Evolutionary conservation across 2,888 invertebrate genomes (phyloP), one percentile per base, ranked within the genome.

Genomic region (Venustoraphidia nigricollis): DNA sequence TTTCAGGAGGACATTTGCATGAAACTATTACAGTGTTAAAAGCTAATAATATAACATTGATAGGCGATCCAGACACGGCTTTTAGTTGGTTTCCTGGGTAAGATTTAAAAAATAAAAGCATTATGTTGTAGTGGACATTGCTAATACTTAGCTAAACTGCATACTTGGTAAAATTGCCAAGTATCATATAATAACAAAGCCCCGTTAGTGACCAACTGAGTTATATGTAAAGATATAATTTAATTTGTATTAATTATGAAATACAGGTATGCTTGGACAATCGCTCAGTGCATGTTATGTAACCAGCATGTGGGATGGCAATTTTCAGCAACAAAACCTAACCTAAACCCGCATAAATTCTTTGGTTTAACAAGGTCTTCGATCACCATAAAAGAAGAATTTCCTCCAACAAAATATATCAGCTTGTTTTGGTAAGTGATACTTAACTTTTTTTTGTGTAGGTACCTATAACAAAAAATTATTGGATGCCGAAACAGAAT

Each of bases 21-120:
- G 89, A 90, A 62, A 88, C 84, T 5, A 70, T 90, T 40, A 90
- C 89, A 0, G 71, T 82, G 1, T 69, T 70, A 51, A 66, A 69
- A 46, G 73, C 76, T 0, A 63, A 67, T 14, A 70, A 75, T 52
- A 66, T 73, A 13, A 59, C 65, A 38, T 64, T 79, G 11, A 66
- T 71, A 35, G 67, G 68, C 1, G 67, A 70, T 43, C 75, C 83
- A 1, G 81, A 82, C 2, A 75, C 75, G n/a, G 77, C 83, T 55
- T 83, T 80, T 59, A 83, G 81, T 53, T 90, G 90, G 90, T 90
- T 90, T 64, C 88, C 89, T 8, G 88, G 86, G 80, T 83, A 69
- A 65, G 68, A 59, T 42, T 44, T 37, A 41, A 17, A 9, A 14
- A n/a, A n/a, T n/a, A n/a, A n/a, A n/a, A n/a, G n/a, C 17, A 17